Evolutionary conservation across 2,888 invertebrate genomes (phyloP), one percentile per base, ranked within the genome.

Genomic region (Tillus elongatus): DNA sequence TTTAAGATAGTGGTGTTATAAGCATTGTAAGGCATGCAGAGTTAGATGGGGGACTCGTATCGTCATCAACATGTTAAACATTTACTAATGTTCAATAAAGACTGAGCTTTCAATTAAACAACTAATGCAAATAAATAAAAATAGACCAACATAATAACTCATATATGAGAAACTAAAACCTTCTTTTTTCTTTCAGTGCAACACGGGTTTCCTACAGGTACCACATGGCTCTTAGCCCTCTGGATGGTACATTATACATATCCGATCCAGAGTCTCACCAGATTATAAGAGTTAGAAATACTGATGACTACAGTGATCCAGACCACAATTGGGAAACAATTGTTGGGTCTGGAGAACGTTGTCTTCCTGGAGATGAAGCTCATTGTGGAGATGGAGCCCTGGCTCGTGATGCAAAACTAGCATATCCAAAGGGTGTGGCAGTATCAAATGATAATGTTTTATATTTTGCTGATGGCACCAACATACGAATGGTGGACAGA

Each of bases 201-300:
- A 89, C 91, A 1, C 76, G 91, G 54, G 92, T 95, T 0, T 91
- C 92, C 1, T 95, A 96, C 66, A 84, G 93, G 37, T 97, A 96
- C 65, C 93, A 95, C 69, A 87, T 98, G 77, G 91, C 95, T 0
- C 70, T 96, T 29, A 92, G 92, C 53, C 96, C 97, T 0, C 72
- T 93, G 9, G 93, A 95, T 61, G 92, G 92, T 14, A 83, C 83
- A 1, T 73, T 97, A 6, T 96, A 92, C 69, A 89, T 97, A 53
- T 93, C 96, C 1, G 92, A 96, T 62, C 93, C 95, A 1, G 92
- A 93, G 62, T 88, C 89, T 0, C 91, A 92, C 63, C 92, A 92
- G 65, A 92, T 95, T 49, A 84, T 92, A 42, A 78, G 82, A 46
- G 89, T 91, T 1, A 76, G 86, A 29, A 82, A 86, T 57, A 81